Evolutionary conservation across 2,113 vertebrate species (phyloP).

Genomic region (Chloropsis cyanopogon): DNA sequence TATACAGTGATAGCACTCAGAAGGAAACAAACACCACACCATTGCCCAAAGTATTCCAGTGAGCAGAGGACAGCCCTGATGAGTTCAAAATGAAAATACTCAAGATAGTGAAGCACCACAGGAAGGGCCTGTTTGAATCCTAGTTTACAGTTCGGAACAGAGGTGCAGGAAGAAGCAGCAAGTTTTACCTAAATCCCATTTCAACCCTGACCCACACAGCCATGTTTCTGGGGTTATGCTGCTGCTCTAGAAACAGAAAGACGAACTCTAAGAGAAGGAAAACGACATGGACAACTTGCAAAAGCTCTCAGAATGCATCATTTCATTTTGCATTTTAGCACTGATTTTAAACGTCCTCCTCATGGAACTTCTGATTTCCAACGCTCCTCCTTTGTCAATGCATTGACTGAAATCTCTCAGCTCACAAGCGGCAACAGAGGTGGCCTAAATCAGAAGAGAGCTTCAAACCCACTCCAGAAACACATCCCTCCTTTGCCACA

Average conservation of each 20-base stretch:
- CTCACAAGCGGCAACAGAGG: neutral
- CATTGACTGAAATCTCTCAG: neutral
- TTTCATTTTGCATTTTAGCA: neutral
- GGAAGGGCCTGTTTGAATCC: neutral
- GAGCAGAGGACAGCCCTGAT: neutral
- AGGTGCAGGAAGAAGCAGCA: neutral
- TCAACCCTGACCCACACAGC: neutral
- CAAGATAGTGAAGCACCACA: neutral
- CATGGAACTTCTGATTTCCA: neutral
- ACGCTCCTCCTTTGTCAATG: neutral
- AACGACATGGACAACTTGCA: rapidly evolving
- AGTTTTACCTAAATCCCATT: neutral
- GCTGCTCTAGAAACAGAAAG: neutral
- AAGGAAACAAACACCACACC: neutral
- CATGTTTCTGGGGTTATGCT: neutral
- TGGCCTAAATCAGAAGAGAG: neutral
- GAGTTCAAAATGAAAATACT: neutral
- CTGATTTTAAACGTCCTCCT: neutral
- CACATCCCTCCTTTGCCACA: neutral
- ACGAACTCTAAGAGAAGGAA: neutral
- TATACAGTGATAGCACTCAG: neutral
- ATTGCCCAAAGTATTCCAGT: neutral
- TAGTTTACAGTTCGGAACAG: neutral
- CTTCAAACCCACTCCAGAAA: neutral
- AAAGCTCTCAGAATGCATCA: neutral